These are phyloP conservation scores for Formica exsecta DNA, from an alignment of 1,140 invertebrate genomes.

Conservation along the genomic window DNA sequence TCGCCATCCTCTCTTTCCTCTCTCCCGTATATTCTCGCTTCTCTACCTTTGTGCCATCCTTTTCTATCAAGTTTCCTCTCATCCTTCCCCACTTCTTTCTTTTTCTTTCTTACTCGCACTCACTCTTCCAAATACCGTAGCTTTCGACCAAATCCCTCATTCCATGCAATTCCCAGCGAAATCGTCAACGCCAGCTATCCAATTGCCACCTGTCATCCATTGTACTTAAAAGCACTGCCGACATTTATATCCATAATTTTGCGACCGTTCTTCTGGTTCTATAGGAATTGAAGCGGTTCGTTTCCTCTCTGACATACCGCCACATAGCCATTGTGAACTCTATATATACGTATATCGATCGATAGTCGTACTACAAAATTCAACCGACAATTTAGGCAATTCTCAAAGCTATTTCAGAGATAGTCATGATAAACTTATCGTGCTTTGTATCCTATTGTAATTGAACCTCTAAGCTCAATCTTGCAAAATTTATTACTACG, in stretches of 20 bases:
- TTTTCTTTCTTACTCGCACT: conserved; percentile 29
- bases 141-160: conserved; percentile 42
- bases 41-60: neutral
- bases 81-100: neutral
- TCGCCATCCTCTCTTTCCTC: neutral
- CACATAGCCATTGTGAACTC: neutral
- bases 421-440: neutral
- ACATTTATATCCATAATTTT: conserved; percentile 53
- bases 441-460: neutral
- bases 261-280: conserved; percentile 16
- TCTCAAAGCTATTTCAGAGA: conserved; percentile 12
- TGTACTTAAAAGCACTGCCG: conserved; percentile 55
- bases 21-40: conserved; percentile 22
- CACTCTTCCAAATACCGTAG: conserved; percentile 36
- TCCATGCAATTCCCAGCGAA: conserved; percentile 59
- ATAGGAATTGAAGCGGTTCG: neutral
- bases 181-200: conserved; percentile 68
- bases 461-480: neutral
- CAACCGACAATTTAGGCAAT: neutral
- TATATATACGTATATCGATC: conserved; percentile 3
- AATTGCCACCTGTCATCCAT: conserved; percentile 70
- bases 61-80: conserved; percentile 43
- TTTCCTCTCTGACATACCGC: neutral
- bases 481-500: conserved; percentile 5
- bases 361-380: neutral